These are phyloP conservation scores for Campylomormyrus numenius DNA, from an alignment of 2,113 vertebrate species.

Conservation along the genomic window DNA sequence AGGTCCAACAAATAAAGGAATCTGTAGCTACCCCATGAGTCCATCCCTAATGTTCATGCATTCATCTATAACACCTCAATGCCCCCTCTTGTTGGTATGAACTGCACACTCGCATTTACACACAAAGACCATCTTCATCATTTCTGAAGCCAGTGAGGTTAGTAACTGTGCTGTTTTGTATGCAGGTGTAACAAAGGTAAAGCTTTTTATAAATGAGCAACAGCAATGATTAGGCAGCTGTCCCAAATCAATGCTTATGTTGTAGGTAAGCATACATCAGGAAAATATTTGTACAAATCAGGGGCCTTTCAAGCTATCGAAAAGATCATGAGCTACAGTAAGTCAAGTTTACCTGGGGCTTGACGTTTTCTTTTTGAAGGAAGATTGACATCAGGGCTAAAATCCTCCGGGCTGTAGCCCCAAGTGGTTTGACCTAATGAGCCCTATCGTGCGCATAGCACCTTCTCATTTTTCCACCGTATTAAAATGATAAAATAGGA, in stretches of 20 bases:
- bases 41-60: neutral
- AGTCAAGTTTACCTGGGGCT: too few species aligned
- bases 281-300: neutral
- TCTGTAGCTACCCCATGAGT: neutral
- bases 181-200: neutral
- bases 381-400: too few species aligned
- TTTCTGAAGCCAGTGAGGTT: neutral
- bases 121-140: neutral
- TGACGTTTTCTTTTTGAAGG: too few species aligned
- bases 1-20: neutral
- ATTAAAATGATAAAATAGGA: neutral
- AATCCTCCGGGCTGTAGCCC: too few species aligned
- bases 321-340: too few species aligned
- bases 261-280: neutral
- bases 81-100: neutral
- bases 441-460: neutral
- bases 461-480: neutral
- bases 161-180: neutral
- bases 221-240: neutral
- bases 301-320: too few species aligned
- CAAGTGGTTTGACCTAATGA: too few species aligned
- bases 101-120: neutral
- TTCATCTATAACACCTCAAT: neutral
- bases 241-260: neutral
- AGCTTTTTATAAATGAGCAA: neutral